These are phyloP conservation scores for Synergus japonicus DNA, from an alignment of 2,888 invertebrate genomes.

Conservation along the genomic window DNA sequence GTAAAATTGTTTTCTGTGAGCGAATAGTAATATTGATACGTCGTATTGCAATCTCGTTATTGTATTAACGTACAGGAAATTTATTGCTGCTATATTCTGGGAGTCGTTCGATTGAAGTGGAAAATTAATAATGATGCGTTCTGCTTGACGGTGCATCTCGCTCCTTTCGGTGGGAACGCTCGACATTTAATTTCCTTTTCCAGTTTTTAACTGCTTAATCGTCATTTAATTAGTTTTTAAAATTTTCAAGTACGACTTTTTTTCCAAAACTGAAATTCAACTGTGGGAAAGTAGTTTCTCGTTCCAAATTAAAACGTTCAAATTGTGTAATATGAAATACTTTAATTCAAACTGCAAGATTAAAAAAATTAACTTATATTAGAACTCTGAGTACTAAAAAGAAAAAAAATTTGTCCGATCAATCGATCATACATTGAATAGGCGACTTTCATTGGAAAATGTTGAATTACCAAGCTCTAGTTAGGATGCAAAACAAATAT, in stretches of 20 bases:
- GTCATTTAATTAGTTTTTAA: background rate
- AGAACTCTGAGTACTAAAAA: no score
- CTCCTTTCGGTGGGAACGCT: background rate
- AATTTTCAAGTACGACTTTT: background rate
- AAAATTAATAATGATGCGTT: conserved; percentile 25
- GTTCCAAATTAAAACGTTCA: no score
- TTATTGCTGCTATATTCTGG: conserved; percentile 1
- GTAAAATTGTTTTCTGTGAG: conserved; percentile 1
- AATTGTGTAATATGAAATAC: no score
- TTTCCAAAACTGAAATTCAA: no score
- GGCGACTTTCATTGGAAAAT: background rate
- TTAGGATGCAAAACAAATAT: conserved; percentile 25
- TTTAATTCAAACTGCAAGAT: no score
- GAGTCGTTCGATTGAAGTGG: conserved; percentile 9
- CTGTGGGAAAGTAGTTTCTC: no score
- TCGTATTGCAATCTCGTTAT: background rate
- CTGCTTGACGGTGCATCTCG: background rate
- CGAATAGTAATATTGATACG: background rate
- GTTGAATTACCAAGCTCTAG: background rate
- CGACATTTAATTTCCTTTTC: background rate
- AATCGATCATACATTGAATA: background rate
- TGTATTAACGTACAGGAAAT: background rate
- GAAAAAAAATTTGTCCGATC: no score
- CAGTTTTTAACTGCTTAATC: background rate
- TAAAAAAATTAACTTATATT: no score